Conservation (phyloP, 2,797 vertebrate genomes). For the Benthosema pterotum region DNA sequence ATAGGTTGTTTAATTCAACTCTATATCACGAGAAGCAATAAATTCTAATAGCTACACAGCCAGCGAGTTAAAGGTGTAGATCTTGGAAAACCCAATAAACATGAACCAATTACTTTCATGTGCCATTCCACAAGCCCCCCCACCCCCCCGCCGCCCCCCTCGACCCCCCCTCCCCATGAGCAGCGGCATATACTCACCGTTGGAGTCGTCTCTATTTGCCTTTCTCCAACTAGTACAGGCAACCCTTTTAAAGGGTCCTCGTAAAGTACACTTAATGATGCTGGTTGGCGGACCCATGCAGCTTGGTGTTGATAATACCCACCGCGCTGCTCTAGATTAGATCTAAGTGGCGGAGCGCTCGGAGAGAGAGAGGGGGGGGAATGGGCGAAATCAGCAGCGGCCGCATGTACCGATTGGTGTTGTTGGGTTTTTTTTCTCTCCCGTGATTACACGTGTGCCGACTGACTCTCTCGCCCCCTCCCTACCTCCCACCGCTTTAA, state of each 20-base stretch:
- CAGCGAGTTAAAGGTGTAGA: constrained; percentile 67
- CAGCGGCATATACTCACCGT: too few species aligned
- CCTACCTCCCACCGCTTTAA: too few species aligned
- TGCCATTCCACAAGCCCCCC: too few species aligned
- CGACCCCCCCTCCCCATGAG: background rate
- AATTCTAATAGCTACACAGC: constrained; percentile 67
- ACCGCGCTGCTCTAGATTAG: constrained; percentile 33
- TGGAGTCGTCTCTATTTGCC: constrained; percentile 32
- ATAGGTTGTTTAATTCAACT: constrained; percentile 70
- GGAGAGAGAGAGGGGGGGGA: too few species aligned
- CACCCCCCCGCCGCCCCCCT: too few species aligned
- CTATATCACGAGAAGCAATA: constrained; percentile 63
- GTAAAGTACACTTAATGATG: constrained; percentile 57
- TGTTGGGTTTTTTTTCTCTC: too few species aligned
- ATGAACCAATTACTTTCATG: constrained; percentile 72
- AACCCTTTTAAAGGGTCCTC: constrained; percentile 39
- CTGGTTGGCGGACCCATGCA: constrained; percentile 32
- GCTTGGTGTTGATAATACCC: constrained; percentile 34
- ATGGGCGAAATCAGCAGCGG: constrained; percentile 55
- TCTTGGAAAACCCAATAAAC: constrained; percentile 65
- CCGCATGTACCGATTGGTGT: too few species aligned
- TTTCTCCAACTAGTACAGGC: constrained; percentile 20
- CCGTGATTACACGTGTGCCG: constrained; percentile 43
- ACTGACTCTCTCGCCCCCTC: constrained; percentile 32
- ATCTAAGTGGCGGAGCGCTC: constrained; percentile 37